Conservation (phyloP, 64 coral and sea anemone genomes). For the Pocillopora damicornis region DNA sequence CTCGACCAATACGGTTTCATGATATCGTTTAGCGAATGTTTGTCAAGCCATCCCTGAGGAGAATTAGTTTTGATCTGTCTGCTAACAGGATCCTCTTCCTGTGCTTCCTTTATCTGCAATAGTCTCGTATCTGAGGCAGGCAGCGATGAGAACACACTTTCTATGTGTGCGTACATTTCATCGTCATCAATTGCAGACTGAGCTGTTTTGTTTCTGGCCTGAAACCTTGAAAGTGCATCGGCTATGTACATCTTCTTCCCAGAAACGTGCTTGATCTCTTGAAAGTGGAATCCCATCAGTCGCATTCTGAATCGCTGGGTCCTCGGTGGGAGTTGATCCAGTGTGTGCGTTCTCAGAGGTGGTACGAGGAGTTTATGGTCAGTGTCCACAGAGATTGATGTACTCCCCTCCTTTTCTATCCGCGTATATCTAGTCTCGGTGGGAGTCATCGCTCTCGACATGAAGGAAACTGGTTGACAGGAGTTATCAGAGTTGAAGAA, state of each 20-base stretch:
- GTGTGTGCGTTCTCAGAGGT: not conserved
- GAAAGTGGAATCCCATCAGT: not conserved
- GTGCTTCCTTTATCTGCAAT: conserved; percentile 30
- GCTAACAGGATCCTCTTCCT: conserved; percentile 48
- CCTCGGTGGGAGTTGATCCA: conserved; percentile 13
- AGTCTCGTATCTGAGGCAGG: conserved; percentile 16
- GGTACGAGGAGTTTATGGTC: not conserved
- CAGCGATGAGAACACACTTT: conserved; percentile 30
- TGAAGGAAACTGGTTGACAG: not conserved
- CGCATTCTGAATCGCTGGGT: conserved; percentile 12
- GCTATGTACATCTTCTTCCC: not conserved
- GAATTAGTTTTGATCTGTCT: conserved; percentile 20
- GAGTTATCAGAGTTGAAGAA: not conserved
- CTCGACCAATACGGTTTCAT: conserved; percentile 36
- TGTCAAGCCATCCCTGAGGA: conserved; percentile 44
- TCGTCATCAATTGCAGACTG: conserved; percentile 7
- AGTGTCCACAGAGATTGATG: conserved; percentile 17
- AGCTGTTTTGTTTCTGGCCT: not conserved
- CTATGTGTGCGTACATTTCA: conserved; percentile 30
- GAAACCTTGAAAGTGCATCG: conserved; percentile 10
- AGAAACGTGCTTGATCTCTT: not conserved
- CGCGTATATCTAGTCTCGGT: not conserved
- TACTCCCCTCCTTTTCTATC: conserved; percentile 9
- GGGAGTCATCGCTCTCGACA: not conserved
- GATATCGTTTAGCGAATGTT: not conserved